Evolutionary conservation across 2,113 vertebrate species (phyloP), one percentile per base, ranked within the genome.

Genomic region (Oreochromis niloticus): DNA sequence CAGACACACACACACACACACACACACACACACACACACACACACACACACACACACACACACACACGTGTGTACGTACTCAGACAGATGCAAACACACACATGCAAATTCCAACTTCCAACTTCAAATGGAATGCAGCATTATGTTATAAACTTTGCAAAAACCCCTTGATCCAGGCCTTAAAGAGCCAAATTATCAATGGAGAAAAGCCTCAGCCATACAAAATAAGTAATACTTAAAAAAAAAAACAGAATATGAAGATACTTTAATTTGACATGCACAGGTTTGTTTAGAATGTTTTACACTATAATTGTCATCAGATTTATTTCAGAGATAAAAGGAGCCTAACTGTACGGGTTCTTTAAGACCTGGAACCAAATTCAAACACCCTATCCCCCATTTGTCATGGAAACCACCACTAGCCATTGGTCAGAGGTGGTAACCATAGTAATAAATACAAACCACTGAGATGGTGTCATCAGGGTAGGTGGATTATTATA

Each of bases 401-500:
- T 90, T 14, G 16, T 93, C 92, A 92, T 71, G 80, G 92, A 63
- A 88, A 93, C 91, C 93, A 93, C 92, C 92, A 36, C 92, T 90
- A 86, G 87, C 89, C 88, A 12, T 27, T 71, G 86, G 92, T 88
- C 91, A 93, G 94, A 90, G 91, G 92, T 94, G 93, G 92, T 90
- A 83, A 93, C 94, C 93, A 91, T 91, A 87, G 88, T 86, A 46
- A 50, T 16, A 30, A 59, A 94, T 98, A 98, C 97, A 98, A 98
- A 96, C 94, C 96, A 90, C 90, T 88, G 91, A 85, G 94, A 95
- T 90, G 93, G 91, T 34, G 96, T 98, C 98, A 99, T 99, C 98
- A 99, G 98, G 98, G 98, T 99, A 99, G 98, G 98, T 99, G 98
- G 98, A 98, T 99, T 99, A 99, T 98, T 99, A 99, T 99, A 99